These are phyloP conservation scores for Drosophila carrolli DNA, from an alignment of 1,140 invertebrate species.

Conservation along the genomic window DNA sequence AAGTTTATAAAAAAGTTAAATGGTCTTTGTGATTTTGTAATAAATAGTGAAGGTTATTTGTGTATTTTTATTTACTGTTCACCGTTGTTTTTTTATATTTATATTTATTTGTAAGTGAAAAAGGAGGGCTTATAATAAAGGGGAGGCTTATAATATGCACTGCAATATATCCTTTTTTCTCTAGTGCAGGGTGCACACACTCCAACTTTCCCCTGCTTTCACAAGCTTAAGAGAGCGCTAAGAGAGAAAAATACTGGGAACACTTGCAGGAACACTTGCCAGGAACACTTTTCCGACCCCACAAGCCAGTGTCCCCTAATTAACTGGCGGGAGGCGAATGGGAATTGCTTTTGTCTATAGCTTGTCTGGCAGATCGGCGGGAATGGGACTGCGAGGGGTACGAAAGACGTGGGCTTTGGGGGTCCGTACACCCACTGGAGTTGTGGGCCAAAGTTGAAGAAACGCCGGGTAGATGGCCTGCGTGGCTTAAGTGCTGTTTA, in stretches of 20 bases:
- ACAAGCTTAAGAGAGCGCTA: slow-evolving; percentile 34
- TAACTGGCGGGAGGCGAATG: slow-evolving; percentile 7
- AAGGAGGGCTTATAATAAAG: no score
- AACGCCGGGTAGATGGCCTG: slow-evolving; percentile 33
- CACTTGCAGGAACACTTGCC: slow-evolving; percentile 9
- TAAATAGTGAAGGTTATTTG: no score
- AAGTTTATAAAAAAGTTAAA: no score
- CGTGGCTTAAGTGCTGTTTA: slow-evolving; percentile 48
- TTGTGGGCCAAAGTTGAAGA: slow-evolving; percentile 14
- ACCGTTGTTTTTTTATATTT: no score
- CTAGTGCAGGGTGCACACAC: neutral
- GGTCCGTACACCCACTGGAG: neutral
- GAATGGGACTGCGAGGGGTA: neutral
- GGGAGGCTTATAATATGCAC: no score
- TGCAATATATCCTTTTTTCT: neutral
- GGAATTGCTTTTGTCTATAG: slow-evolving; percentile 35
- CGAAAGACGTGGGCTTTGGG: neutral
- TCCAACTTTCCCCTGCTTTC: neutral
- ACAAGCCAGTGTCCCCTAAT: slow-evolving; percentile 4
- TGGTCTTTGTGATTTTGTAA: no score
- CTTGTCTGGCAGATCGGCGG: slow-evolving; percentile 11
- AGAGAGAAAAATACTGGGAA: slow-evolving; percentile 54
- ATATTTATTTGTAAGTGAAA: no score
- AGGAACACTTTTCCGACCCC: slow-evolving; percentile 21
- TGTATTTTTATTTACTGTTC: no score